Evolutionary conservation across 2,797 vertebrate genomes (phyloP), one percentile per base, ranked within the genome.

Genomic region (Rhinatrema bivittatum): DNA sequence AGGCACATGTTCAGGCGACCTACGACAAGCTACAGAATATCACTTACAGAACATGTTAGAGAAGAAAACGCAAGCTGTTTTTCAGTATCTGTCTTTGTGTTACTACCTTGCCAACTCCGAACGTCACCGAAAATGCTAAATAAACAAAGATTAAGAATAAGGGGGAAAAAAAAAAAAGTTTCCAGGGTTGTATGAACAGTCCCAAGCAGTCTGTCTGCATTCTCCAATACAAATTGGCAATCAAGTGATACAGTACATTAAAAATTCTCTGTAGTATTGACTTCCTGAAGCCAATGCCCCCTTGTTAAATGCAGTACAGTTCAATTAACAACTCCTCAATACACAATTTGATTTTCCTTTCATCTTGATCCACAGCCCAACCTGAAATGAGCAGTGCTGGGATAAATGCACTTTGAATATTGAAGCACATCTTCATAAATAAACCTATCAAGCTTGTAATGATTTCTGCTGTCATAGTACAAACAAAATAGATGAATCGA

Each of bases 251-350:
- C 70, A 79, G 60, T 62, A 47, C 66, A 56, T 81, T 76, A 75
- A 74, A 74, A 79, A 74, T 61, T 65, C 77, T 78, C 61, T 7
- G 60, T 30, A 36, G 56, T 66, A 82, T 79, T 52, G 70, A 79
- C 79, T 68, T 76, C 75, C 65, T 56, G 51, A 39, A 78, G 70
- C 74, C 41, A 45, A 69, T 40, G 65, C 62, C 76, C 73, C 78
- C 77, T 74, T 27, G 72, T 72, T 85, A 83, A 86, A 85, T 74
- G 79, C 77, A 81, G 73, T 69, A 50, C 60, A 59, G 74, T 81
- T 88, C 85, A 85, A 87, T 89, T 86, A 89, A 84, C 76, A 72
- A 72, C 72, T 79, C 78, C 85, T 87, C 83, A 78, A 82, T 81
- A 82, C 50, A 76, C 74, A 74, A 77, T 82, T 87, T 85, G 84